Evolutionary conservation across 35 echinoderm and acorn worm species (phyloP), one percentile per base, ranked within the genome.

Genomic region (Diadema setosum): DNA sequence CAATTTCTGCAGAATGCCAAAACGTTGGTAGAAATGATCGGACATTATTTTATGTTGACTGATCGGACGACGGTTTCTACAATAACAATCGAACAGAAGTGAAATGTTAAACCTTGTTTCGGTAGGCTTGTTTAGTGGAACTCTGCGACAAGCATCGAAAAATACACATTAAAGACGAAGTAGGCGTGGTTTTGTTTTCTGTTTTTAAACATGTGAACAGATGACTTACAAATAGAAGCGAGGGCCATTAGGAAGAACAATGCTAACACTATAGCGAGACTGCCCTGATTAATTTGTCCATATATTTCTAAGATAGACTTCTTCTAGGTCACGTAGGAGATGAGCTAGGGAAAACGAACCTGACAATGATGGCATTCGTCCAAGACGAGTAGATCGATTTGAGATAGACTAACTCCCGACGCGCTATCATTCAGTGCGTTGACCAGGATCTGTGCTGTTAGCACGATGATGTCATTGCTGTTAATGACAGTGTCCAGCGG

Each of bases 331-430:
- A n/a, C n/a, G n/a, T n/a, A n/a, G n/a, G n/a, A n/a, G n/a, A n/a
- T n/a, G n/a, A n/a, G n/a, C n/a, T n/a, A n/a, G n/a, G n/a, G n/a
- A n/a, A n/a, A n/a, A n/a, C n/a, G n/a, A n/a, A 93, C 91, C 85
- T 93, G 91, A 42, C 91, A 93, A 50, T 89, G 81, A 78, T 94
- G 92, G 30, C 92, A 94, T 57, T 94, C 92, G 57, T 94, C 92
- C 11, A 94, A 43, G 30, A 94, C 80, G 25, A 94, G 81, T 34
- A 94, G 69, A 18, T 64, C 87, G 60, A 94, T 85, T 26, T 89
- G 20, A 12, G 92, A 89, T 11, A 94, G 82, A 26, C 56, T 82
- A 45, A 94, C 37, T 25, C 39, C 15, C 3, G 78, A 46, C 44
- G 43, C 16, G 34, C 55, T 46, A 23, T 56, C 87, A 41, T 44